Base-by-base conservation (phyloP, 2,113 vertebrate species). In the Isichthys henryi region DNA sequence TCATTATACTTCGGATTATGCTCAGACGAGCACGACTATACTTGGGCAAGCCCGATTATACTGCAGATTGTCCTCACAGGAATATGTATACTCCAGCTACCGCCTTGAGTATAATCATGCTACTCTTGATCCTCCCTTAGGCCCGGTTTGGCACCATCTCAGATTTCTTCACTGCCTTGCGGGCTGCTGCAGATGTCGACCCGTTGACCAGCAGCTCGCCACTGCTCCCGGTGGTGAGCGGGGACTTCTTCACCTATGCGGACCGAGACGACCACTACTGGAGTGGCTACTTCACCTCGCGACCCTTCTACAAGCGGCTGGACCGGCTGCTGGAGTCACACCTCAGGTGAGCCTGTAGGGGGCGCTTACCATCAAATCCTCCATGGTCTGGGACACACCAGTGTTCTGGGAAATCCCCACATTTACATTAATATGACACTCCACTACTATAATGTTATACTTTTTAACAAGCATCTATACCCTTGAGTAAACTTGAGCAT, bases 161-260 rank as follows among this genome's bases (percentile, higher is more conserved):
- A 0, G 97, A 99, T 93, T 99, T 97, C 93, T 99, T 99, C 88
- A 88, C 95, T 53, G 96, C 98, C 0, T 92, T 98, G 43, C 95
- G 91, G 53, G 96, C 93, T 90, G 95, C 86, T 84, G 93, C 94
- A 62, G 91, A 84, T 90, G 52, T 94, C 50, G 91, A 58, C 74
- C 91, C 92, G 74, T 92, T 90, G 43, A 93, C 62, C 31, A 91
- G 87, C 83, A 90, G 93, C 87, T 35, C 90, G n/a, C 85, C 94
- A 0, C 0, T 92, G 17, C 95, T 98, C 50, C 98, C 98, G 3
- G 93, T 96, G 48, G 9, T 98, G 7, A 96, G 97, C 56, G 98
- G 98, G 31, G 98, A 99, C 94, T 98, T 99, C 94, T 99, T 99
- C 94, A 98, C 98, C 0, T 99, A 99, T 7, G 97, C 98, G 0